Conservation (phyloP, 1,140 invertebrate genomes). For the Drosophila novamexicana region DNA sequence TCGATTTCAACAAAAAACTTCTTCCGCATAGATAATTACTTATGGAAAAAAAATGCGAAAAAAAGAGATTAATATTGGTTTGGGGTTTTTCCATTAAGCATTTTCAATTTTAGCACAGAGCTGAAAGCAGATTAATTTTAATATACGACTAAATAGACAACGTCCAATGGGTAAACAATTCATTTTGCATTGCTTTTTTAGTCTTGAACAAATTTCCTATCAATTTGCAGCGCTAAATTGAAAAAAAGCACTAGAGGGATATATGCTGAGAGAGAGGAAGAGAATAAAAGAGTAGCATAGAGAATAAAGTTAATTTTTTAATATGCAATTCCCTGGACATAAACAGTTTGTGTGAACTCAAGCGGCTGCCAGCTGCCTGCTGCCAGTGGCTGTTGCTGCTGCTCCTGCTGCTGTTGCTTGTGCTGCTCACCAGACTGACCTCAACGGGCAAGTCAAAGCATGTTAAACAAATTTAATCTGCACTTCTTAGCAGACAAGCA, state of each 20-base stretch:
- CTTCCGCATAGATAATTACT: no score
- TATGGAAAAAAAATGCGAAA: neutral
- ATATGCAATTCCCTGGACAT: slow-evolving; percentile 70
- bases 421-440: slow-evolving; percentile 29
- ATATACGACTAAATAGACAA: slow-evolving; percentile 17
- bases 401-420: neutral
- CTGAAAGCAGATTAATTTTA: slow-evolving; percentile 55
- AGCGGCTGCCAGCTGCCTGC: slow-evolving; percentile 11
- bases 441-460: slow-evolving; percentile 66
- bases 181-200: slow-evolving; percentile 19
- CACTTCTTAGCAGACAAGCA: slow-evolving; percentile 68
- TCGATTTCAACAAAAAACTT: neutral
- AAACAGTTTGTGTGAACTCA: slow-evolving; percentile 51
- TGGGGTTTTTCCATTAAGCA: slow-evolving; percentile 15
- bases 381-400: neutral
- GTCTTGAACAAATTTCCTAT: slow-evolving; percentile 58
- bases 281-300: neutral
- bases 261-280: neutral
- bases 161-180: slow-evolving; percentile 59
- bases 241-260: slow-evolving; percentile 13
- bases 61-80: neutral
- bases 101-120: slow-evolving; percentile 36
- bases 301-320: slow-evolving; percentile 79
- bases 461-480: slow-evolving; percentile 83
- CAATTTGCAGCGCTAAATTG: slow-evolving; percentile 61